These are phyloP conservation scores for Taphrorychus bicolor DNA, from an alignment of 2,888 invertebrate genomes.

Conservation along the genomic window DNA sequence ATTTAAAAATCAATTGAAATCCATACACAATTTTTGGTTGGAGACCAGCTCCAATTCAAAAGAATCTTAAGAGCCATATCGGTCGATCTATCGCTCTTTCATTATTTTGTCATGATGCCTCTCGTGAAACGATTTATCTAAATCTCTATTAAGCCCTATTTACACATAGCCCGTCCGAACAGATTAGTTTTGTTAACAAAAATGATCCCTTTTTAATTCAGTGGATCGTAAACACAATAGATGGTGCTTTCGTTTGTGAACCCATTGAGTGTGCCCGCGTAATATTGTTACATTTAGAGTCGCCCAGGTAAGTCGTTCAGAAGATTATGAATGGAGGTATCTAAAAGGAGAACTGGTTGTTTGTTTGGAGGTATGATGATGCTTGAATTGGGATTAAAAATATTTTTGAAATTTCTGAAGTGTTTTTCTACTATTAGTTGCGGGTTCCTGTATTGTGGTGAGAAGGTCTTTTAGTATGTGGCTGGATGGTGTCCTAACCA, in stretches of 20 bases:
- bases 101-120: constrained; percentile 38
- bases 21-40: not conserved
- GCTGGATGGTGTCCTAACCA: no score
- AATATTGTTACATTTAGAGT: constrained; percentile 16
- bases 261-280: not conserved
- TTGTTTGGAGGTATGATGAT: not conserved
- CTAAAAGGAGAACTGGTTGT: constrained; percentile 4
- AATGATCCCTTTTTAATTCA: constrained; percentile 35
- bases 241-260: constrained; percentile 17
- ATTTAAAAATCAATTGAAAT: not conserved
- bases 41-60: not conserved
- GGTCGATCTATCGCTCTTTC: constrained; percentile 30
- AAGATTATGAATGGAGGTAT: constrained; percentile 4
- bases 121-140: constrained; percentile 41
- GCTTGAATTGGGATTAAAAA: not conserved
- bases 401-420: constrained; percentile 3
- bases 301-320: not conserved
- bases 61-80: constrained; percentile 22
- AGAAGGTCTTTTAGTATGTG: no score
- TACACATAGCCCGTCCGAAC: constrained; percentile 55
- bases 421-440: not conserved
- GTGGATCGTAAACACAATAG: constrained; percentile 34
- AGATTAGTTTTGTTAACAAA: constrained; percentile 52
- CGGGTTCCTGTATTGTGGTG: not conserved
- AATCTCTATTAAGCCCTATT: constrained; percentile 53